phyloP scores from a whole-genome alignment of 2,113 vertebrate genomes.

The Peucedramus taeniatus region DNA sequence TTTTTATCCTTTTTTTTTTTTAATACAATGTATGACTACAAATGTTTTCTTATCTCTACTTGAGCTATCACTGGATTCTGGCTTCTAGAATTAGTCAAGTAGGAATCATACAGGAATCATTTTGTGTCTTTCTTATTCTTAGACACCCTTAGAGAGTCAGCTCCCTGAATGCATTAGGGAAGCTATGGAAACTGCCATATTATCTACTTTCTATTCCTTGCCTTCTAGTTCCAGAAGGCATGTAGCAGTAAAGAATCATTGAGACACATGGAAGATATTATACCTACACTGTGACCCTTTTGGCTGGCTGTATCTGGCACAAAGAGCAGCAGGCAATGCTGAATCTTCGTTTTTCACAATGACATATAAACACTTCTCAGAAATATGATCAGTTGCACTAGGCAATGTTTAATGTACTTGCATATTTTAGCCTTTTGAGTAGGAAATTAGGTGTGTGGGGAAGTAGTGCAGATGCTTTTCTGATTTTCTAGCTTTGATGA shows the following conservation, averaged over 20 bases:
- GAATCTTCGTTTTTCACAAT: not conserved
- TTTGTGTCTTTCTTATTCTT: not conserved
- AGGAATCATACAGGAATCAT: not conserved
- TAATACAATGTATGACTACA: not conserved
- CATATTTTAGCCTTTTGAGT: conserved; percentile 22
- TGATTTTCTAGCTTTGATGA: conserved; percentile 43
- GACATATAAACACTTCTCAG: conserved; percentile 38
- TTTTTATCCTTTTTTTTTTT: not conserved
- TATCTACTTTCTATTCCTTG: not conserved
- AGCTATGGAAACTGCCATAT: not conserved
- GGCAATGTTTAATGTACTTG: conserved; percentile 31
- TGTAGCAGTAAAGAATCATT: not conserved
- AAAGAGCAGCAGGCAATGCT: not conserved
- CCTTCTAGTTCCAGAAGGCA: not conserved
- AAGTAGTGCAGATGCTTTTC: conserved; percentile 17
- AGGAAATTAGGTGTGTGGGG: conserved; percentile 25
- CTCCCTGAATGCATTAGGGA: not conserved
- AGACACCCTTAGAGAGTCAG: not conserved
- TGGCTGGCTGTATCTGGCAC: not conserved
- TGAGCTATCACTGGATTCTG: not conserved
- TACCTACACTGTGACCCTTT: not conserved
- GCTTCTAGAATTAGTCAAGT: not conserved
- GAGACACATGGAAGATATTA: conserved; percentile 41
- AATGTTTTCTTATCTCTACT: not conserved
- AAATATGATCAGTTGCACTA: not conserved